Conservation (phyloP, 2,797 vertebrate species). For the Enteromius afrohamiltoni region DNA sequence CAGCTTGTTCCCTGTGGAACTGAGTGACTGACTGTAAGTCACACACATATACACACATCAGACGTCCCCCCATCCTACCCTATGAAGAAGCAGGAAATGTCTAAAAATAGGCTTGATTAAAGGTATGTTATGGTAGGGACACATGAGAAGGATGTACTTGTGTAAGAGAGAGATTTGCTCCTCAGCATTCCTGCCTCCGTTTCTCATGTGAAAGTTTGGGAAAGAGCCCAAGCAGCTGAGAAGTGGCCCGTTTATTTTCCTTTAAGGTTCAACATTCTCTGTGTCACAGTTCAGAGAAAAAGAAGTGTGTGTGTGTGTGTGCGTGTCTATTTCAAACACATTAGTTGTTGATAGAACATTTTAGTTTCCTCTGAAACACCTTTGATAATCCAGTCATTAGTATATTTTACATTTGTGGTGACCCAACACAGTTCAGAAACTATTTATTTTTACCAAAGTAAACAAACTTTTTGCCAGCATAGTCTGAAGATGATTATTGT, state of each 20-base stretch:
- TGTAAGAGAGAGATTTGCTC: conserved; percentile 80
- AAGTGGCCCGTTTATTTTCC: conserved; percentile 70
- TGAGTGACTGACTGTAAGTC: conserved; percentile 30
- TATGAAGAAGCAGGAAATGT: conserved; percentile 69
- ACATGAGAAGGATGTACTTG: conserved; percentile 91
- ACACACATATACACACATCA: conserved; percentile 40
- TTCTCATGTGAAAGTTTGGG: conserved; percentile 89
- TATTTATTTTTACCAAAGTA: neutral
- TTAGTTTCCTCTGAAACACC: neutral
- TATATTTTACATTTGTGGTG: conserved; percentile 9
- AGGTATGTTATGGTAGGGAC: conserved; percentile 92
- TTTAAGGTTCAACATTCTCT: conserved; percentile 70
- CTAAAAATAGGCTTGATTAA: conserved; percentile 92
- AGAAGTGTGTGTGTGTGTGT: conserved; percentile 44
- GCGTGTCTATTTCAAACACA: conserved; percentile 4
- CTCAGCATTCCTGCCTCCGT: conserved; percentile 80
- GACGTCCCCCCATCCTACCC: conserved; percentile 5
- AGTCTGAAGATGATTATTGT: no score
- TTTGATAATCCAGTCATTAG: neutral
- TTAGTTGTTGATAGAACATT: neutral
- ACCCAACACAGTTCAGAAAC: neutral
- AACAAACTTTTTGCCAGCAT: neutral
- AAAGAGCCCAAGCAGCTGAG: conserved; percentile 80
- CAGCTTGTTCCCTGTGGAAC: conserved; percentile 49
- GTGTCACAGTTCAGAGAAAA: conserved; percentile 63